These are phyloP conservation scores for Apeira syringaria DNA, from an alignment of 2,888 invertebrate genomes.

Conservation along the genomic window DNA sequence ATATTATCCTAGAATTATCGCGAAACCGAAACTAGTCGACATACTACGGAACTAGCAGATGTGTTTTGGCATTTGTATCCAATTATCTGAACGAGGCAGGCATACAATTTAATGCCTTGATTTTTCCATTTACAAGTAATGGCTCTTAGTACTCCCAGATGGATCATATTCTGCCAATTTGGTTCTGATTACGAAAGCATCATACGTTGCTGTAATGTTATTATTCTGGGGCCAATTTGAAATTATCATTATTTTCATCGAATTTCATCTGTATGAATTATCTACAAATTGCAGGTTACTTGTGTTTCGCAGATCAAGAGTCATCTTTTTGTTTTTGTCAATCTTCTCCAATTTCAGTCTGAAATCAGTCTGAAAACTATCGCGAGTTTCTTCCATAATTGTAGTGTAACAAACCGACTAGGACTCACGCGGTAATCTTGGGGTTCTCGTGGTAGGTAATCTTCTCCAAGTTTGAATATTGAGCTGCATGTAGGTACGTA, in stretches of 20 bases:
- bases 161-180: slow-evolving; percentile 28
- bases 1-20: slow-evolving; percentile 19
- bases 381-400: too few relatives aligned
- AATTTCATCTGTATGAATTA: slow-evolving; percentile 4
- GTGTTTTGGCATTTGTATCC: not conserved
- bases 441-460: too few relatives aligned
- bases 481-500: too few relatives aligned
- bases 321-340: slow-evolving; percentile 4
- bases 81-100: slow-evolving; percentile 19
- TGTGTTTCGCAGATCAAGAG: not conserved
- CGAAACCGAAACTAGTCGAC: slow-evolving; percentile 15
- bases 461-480: too few relatives aligned
- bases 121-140: slow-evolving; percentile 28
- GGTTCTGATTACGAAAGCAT: slow-evolving; percentile 28
- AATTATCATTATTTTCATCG: slow-evolving; percentile 8
- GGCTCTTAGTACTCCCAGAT: slow-evolving; percentile 15
- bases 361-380: too few relatives aligned
- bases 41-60: slow-evolving; percentile 3
- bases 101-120: slow-evolving; percentile 24
- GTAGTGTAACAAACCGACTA: too few relatives aligned
- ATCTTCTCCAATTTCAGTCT: not conserved
- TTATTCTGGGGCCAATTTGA: slow-evolving; percentile 8
- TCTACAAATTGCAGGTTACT: slow-evolving; percentile 2
- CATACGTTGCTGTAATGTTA: slow-evolving; percentile 5
- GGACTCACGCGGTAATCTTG: too few relatives aligned